A percentile compares a stretch with the other conserved stretches of the same genome.
phyloP scores from a whole-genome alignment of 2,888 invertebrate genomes.

The Gibbula magus region DNA sequence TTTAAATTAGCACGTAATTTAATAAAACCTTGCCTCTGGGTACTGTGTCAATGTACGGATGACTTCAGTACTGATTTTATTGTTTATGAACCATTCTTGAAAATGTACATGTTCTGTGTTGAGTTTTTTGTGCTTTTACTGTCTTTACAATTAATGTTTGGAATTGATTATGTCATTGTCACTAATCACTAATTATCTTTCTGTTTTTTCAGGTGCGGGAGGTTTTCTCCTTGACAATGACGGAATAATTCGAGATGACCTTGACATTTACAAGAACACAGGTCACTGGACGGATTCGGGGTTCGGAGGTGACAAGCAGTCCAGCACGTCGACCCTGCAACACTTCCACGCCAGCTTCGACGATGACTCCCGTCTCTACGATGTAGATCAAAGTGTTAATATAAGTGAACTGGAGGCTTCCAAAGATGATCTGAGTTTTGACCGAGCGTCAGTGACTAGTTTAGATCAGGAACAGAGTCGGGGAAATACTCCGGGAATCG shows the following conservation, averaged over 20 bases:
- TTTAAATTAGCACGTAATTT: no score
- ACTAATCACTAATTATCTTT: not conserved
- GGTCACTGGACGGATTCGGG: slow-evolving; percentile 70
- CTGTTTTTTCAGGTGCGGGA: slow-evolving; percentile 42
- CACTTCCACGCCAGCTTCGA: slow-evolving; percentile 65
- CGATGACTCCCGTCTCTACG: slow-evolving; percentile 57
- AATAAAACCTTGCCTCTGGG: no score
- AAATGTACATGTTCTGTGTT: no score
- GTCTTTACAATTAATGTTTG: no score
- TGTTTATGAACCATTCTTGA: no score
- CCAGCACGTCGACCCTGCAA: slow-evolving; percentile 59
- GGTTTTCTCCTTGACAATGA: slow-evolving; percentile 68
- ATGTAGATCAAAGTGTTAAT: slow-evolving; percentile 58
- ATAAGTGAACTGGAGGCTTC: slow-evolving; percentile 72
- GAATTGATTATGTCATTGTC: no score
- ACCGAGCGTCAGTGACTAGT: slow-evolving; percentile 26
- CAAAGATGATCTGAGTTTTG: slow-evolving; percentile 64
- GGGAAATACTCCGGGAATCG: slow-evolving; percentile 28
- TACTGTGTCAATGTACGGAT: no score
- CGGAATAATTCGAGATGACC: slow-evolving; percentile 67
- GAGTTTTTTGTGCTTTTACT: no score
- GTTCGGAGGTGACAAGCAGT: slow-evolving; percentile 63
- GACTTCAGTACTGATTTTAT: no score
- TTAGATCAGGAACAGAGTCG: not conserved
- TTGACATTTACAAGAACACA: slow-evolving; percentile 52